phyloP scores from a whole-genome alignment of 2,888 invertebrate species.

The Eurytoma adleriae region DNA sequence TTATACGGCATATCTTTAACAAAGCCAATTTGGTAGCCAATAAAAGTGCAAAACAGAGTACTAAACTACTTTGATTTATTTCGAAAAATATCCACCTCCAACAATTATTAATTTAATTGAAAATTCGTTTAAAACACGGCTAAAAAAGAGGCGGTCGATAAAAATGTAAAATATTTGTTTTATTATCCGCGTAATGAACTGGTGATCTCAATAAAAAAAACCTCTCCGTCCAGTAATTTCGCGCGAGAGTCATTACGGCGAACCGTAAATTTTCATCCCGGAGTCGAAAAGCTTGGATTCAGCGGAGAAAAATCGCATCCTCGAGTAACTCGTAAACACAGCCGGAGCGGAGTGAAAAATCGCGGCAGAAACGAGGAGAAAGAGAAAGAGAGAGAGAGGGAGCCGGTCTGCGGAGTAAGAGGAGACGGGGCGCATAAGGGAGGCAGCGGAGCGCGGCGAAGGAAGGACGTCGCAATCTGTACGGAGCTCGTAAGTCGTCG shows the following conservation, averaged over 20 bases:
- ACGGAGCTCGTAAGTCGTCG: conserved; percentile 14
- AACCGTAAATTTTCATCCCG: no score
- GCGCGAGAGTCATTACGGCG: no score
- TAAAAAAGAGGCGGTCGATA: no score
- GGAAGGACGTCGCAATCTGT: conserved; percentile 24
- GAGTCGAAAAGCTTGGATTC: no score
- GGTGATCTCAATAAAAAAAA: no score
- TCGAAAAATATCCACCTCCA: neutral
- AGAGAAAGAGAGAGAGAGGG: neutral
- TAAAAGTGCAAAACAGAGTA: conserved; percentile 30
- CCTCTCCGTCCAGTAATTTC: no score
- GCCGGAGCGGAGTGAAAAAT: neutral
- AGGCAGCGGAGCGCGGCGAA: conserved; percentile 26
- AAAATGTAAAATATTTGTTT: no score
- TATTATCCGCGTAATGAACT: no score
- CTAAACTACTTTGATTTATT: conserved; percentile 34
- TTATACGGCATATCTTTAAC: conserved; percentile 26
- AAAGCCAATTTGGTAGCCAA: conserved; percentile 31
- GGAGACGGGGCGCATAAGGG: conserved; percentile 1
- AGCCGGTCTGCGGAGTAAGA: neutral
- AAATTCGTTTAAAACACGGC: no score
- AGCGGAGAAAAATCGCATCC: no score
- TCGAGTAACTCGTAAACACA: no score
- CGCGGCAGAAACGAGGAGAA: neutral
- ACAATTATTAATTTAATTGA: conserved; percentile 13